Evolutionary conservation across 2,888 invertebrate species (phyloP).

Genomic region (Coenonympha glycerion): DNA sequence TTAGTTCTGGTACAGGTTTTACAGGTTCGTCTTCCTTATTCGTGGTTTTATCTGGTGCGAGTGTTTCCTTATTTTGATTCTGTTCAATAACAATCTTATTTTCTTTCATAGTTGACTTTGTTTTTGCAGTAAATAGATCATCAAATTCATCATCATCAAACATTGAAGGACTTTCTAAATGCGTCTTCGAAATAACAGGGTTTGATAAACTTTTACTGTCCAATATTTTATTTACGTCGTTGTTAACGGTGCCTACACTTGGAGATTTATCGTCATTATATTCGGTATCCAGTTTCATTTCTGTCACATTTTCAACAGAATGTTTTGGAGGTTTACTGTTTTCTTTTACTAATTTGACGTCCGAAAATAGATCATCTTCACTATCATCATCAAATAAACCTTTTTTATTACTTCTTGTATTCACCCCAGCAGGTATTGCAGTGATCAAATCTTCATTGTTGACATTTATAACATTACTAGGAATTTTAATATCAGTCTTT

Average conservation of each 20-base stretch:
- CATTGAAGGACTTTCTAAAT: conserved; percentile 28
- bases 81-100: conserved; percentile 9
- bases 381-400: conserved; percentile 47
- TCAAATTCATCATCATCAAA: conserved; percentile 49
- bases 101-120: conserved; percentile 8
- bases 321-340: not conserved
- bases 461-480: conserved; percentile 1
- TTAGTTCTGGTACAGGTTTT: not conserved
- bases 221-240: conserved; percentile 7
- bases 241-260: conserved; percentile 9
- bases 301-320: not conserved
- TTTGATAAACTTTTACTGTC: conserved; percentile 12
- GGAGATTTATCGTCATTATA: conserved; percentile 3
- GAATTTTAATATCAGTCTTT: conserved; percentile 13
- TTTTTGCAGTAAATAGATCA: conserved; percentile 24
- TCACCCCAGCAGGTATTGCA: not conserved
- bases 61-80: conserved; percentile 10
- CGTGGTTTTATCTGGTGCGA: conserved; percentile 13
- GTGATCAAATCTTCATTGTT: conserved; percentile 7
- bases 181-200: conserved; percentile 4
- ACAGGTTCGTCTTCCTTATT: not conserved
- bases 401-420: conserved; percentile 8
- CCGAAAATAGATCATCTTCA: conserved; percentile 45
- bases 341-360: conserved; percentile 18
- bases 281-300: not conserved